These are phyloP conservation scores for Hybos culiciformis DNA, from an alignment of 2,888 invertebrate genomes.

Conservation along the genomic window DNA sequence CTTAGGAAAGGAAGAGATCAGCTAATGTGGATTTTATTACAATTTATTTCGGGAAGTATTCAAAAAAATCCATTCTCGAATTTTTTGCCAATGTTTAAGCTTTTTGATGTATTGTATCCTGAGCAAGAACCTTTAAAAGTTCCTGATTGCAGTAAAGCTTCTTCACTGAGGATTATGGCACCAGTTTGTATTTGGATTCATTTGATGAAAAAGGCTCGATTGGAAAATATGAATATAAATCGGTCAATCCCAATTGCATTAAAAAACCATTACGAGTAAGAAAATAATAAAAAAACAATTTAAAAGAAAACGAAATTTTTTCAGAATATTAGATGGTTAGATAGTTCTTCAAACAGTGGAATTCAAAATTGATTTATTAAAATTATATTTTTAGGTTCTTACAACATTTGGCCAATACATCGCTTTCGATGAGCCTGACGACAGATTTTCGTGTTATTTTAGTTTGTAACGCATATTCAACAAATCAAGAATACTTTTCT, in stretches of 20 bases:
- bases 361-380: background rate
- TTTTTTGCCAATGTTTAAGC: conserved; percentile 75
- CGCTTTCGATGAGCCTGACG: conserved; percentile 64
- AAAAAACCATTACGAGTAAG: conserved; percentile 70
- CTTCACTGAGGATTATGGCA: conserved; percentile 56
- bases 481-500: conserved; percentile 78
- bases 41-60: conserved; percentile 94
- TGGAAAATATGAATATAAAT: conserved; percentile 66
- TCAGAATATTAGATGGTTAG: background rate
- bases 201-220: conserved; percentile 81
- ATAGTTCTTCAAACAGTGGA: background rate
- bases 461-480: conserved; percentile 89
- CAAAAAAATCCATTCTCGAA: conserved; percentile 82
- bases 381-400: conserved; percentile 50
- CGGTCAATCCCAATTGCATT: conserved; percentile 67
- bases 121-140: conserved; percentile 81
- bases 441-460: conserved; percentile 83
- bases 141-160: conserved; percentile 76
- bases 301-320: too few relatives aligned
- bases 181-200: conserved; percentile 96
- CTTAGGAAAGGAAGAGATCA: conserved; percentile 86
- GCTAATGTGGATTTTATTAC: conserved; percentile 96
- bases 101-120: conserved; percentile 85
- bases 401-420: conserved; percentile 65
- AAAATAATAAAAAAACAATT: too few relatives aligned